Percentiles rank a stretch among this genome's conserved stretches.
Evolutionary conservation across 2,888 invertebrate species (phyloP).

Genomic region (Ornithoptera priamus): DNA sequence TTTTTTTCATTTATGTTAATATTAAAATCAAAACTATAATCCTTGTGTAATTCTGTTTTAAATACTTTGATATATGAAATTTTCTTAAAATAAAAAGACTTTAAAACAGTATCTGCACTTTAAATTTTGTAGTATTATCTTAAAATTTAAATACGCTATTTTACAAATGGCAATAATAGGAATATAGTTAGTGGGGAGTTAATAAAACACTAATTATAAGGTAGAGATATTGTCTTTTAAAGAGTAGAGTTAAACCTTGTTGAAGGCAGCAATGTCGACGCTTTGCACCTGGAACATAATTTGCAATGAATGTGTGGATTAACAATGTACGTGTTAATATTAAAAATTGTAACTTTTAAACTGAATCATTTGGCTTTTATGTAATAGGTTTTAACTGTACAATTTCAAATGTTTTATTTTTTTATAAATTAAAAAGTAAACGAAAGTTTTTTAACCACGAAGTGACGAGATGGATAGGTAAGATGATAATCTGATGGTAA

Average conservation of each 20-base stretch:
- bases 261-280: conserved; percentile 97
- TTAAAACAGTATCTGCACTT: too few relatives aligned
- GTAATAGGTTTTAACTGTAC: not conserved
- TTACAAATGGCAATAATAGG: not conserved
- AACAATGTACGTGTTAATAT: not conserved
- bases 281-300: conserved; percentile 85
- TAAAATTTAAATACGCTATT: not conserved
- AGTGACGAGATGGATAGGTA: too few relatives aligned
- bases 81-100: too few relatives aligned
- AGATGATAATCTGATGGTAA: too few relatives aligned
- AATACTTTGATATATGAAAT: too few relatives aligned
- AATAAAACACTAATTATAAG: not conserved
- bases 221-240: conserved; percentile 14
- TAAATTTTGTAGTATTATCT: too few relatives aligned
- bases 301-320: not conserved
- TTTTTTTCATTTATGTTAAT: too few relatives aligned
- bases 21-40: too few relatives aligned
- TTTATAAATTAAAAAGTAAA: too few relatives aligned
- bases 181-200: not conserved
- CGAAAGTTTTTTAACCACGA: too few relatives aligned
- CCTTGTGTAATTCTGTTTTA: too few relatives aligned
- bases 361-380: not conserved
- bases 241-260: conserved; percentile 84
- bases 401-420: too few relatives aligned
- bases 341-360: not conserved